A percentile compares a stretch with the other conserved stretches of the same genome.
Conservation (phyloP, 2,797 vertebrate species). For the Anas georgica region DNA sequence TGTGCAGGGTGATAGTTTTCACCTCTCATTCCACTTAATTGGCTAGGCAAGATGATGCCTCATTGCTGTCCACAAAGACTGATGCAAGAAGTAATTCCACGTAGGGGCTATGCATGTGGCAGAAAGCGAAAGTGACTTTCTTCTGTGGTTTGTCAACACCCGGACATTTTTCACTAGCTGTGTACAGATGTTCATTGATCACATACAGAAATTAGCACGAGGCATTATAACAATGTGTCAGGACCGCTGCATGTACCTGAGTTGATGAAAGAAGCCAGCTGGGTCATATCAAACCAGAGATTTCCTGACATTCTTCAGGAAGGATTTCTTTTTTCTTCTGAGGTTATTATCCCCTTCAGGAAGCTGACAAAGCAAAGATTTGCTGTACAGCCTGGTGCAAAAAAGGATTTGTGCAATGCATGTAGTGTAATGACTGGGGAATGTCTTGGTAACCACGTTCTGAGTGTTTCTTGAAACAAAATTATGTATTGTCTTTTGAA, state of each 20-base stretch:
- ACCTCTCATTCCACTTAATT: background rate
- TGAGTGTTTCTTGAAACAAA: background rate
- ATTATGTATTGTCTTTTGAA: background rate
- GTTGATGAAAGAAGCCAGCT: slow-evolving; percentile 10
- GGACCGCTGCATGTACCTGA: background rate
- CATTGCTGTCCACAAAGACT: background rate
- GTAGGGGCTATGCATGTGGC: background rate
- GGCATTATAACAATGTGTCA: background rate
- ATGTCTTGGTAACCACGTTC: background rate
- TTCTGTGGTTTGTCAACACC: background rate
- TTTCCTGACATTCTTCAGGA: slow-evolving; percentile 35
- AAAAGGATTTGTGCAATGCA: slow-evolving; percentile 15
- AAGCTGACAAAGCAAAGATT: slow-evolving; percentile 41
- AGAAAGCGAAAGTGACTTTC: slow-evolving; percentile 3
- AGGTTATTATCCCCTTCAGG: slow-evolving; percentile 10
- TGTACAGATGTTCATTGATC: background rate
- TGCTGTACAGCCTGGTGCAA: slow-evolving; percentile 1
- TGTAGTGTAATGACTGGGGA: background rate
- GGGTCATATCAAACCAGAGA: slow-evolving; percentile 8
- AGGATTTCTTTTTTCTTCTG: background rate
- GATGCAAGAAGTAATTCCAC: background rate
- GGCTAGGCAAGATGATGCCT: background rate
- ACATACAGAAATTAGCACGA: background rate
- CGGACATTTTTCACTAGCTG: background rate
- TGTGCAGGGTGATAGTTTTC: background rate